phyloP scores from a whole-genome alignment of 2,888 invertebrate species.

The Eubasilissa splendida region DNA sequence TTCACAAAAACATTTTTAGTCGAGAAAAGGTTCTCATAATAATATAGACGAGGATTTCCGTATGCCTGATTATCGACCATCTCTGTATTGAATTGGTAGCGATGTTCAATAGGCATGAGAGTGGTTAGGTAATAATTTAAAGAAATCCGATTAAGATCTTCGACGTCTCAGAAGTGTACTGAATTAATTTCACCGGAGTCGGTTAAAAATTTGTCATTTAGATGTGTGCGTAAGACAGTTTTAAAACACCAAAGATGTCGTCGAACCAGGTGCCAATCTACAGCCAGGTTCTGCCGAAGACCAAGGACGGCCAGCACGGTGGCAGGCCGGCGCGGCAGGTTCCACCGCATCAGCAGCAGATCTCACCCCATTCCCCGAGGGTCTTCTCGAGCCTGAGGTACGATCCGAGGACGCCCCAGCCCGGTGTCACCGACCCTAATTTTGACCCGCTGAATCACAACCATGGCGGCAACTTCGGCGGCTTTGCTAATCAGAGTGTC shows the following conservation, averaged over 20 bases:
- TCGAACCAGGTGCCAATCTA: slow-evolving; percentile 66
- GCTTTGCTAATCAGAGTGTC: slow-evolving; percentile 62
- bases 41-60: too few species aligned
- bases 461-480: slow-evolving; percentile 69
- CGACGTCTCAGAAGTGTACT: too few species aligned
- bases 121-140: too few species aligned
- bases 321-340: slow-evolving; percentile 28
- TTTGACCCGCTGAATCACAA: slow-evolving; percentile 79
- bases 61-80: too few species aligned
- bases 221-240: too few species aligned
- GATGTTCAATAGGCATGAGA: too few species aligned
- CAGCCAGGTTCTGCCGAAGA: slow-evolving; percentile 66
- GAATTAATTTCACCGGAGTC: too few species aligned
- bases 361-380: slow-evolving; percentile 54
- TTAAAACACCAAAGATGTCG: neutral
- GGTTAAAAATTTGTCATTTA: too few species aligned
- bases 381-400: slow-evolving; percentile 61
- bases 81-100: too few species aligned
- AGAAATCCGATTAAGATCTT: too few species aligned
- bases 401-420: slow-evolving; percentile 61
- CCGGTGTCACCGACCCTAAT: slow-evolving; percentile 68
- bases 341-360: slow-evolving; percentile 43
- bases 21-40: too few species aligned
- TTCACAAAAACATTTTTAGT: too few species aligned
- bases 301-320: slow-evolving; percentile 45